Percentiles rank a stretch among this genome's conserved stretches.
phyloP scores from a whole-genome alignment of 1,140 invertebrate species.

The Callitettix versicolor region DNA sequence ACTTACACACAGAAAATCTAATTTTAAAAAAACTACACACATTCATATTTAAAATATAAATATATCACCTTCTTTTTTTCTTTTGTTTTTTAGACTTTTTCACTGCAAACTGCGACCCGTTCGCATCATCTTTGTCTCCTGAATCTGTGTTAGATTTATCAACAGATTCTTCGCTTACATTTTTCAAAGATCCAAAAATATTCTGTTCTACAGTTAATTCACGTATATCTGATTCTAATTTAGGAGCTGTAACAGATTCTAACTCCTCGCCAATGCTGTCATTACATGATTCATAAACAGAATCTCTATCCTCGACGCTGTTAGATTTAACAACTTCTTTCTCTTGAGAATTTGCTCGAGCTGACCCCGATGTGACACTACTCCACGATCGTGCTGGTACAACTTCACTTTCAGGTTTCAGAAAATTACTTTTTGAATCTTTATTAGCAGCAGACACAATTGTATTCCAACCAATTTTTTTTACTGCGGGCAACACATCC shows the following conservation, averaged over 20 bases:
- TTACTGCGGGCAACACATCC: background rate
- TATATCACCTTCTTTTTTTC: constrained; percentile 23
- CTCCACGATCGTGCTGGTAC: background rate
- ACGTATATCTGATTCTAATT: too few relatives aligned
- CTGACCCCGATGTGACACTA: background rate
- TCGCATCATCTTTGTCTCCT: constrained; percentile 15
- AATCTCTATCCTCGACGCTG: constrained; percentile 20
- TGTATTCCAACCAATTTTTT: constrained; percentile 5
- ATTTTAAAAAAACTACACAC: too few relatives aligned
- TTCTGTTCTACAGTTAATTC: too few relatives aligned
- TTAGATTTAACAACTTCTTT: constrained; percentile 2
- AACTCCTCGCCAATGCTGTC: constrained; percentile 15
- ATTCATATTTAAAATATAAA: background rate
- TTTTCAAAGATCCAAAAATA: too few relatives aligned
- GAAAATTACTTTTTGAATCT: constrained; percentile 4
- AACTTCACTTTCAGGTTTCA: background rate
- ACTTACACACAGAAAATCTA: too few relatives aligned
- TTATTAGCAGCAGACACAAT: background rate
- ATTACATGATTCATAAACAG: constrained; percentile 25
- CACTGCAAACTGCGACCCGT: background rate
- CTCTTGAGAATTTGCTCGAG: background rate
- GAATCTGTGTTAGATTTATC: constrained; percentile 21
- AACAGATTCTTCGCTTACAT: too few relatives aligned
- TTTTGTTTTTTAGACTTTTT: constrained; percentile 22
- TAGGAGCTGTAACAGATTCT: background rate